Percentiles rank a stretch among this genome's conserved stretches.
These are phyloP conservation scores for Podabrus alpinus DNA, from an alignment of 2,888 invertebrate species.

Conservation along the genomic window DNA sequence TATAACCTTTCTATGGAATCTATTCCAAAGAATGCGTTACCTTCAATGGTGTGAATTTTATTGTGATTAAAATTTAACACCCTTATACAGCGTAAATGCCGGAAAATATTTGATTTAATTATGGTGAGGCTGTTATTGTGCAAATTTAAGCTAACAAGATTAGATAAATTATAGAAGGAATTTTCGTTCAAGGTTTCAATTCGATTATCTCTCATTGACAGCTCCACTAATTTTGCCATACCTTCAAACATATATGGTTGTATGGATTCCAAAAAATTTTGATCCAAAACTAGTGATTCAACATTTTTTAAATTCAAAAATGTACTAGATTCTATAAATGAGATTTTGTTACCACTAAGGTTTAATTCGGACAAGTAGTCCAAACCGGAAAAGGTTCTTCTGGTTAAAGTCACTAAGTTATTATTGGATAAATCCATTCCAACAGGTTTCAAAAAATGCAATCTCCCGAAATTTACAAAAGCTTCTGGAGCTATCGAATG, in stretches of 20 bases:
- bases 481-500: background rate
- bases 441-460: background rate
- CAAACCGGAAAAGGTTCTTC: background rate
- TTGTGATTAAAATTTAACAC: background rate
- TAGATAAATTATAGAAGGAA: background rate
- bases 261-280: background rate
- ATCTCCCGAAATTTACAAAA: background rate
- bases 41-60: background rate
- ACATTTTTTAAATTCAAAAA: conserved; percentile 1
- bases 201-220: background rate
- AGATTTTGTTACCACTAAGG: background rate
- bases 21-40: background rate
- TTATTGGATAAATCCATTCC: background rate
- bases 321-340: conserved; percentile 3
- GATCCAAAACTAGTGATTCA: background rate
- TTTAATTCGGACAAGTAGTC: background rate
- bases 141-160: background rate
- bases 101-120: conserved; percentile 1
- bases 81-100: background rate
- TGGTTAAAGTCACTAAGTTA: background rate
- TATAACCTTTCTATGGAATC: background rate
- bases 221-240: background rate
- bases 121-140: background rate
- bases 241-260: background rate
- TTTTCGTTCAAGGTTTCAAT: background rate